Base-by-base conservation (phyloP, 37 sponge, comb jelly and placozoan genomes). In the Hexactinellida sp. region DNA sequence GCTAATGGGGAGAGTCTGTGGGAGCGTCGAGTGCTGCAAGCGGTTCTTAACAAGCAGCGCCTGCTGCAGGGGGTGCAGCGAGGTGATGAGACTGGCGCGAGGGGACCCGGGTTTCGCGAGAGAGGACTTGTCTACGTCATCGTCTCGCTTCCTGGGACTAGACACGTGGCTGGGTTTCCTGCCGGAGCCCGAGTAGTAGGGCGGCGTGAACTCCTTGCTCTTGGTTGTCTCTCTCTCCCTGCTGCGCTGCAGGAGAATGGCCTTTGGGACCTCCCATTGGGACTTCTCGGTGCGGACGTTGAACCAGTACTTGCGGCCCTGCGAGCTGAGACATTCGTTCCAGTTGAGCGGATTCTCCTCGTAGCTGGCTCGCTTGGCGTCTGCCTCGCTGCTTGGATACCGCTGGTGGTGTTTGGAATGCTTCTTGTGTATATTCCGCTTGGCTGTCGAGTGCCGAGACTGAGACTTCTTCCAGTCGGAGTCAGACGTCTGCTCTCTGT, bases 311-410 rank as follows among this genome's bases (percentile, higher is more conserved):
- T 63, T 63, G 19, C 76, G 3, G 13, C 76, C 76, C 76, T 32
- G 25, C 34, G 76, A 63, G 34, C 76, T 63, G 32, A 25, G 3
- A n/a, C 76, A 63, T 23, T 63, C 76, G 76, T n/a, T 63, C 76
- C 76, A 63, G 13, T 63, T 63, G 76, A 25, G 76, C 34, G 76
- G 76, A 28, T 63, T 63, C 76, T 63, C 76, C 30, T 63, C 76
- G 76, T 63, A 63, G 76, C 76, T 63, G 5, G 76, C 76, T 63
- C 76, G 21, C 76, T 63, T 63, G 3, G 76, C 76, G 5, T 63
- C 76, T n/a, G 76, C 34, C 28, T 63, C 76, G 13, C 76, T 63
- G 76, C 28, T 25, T 1, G 21, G 30, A 1, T n/a, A 25, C 34
- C 30, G 25, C 3, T 23, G 76, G 34, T 63, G 76, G 34, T 63